Evolutionary conservation across 2,888 invertebrate genomes (phyloP).

Genomic region (Pollenia griseotomentosa): DNA sequence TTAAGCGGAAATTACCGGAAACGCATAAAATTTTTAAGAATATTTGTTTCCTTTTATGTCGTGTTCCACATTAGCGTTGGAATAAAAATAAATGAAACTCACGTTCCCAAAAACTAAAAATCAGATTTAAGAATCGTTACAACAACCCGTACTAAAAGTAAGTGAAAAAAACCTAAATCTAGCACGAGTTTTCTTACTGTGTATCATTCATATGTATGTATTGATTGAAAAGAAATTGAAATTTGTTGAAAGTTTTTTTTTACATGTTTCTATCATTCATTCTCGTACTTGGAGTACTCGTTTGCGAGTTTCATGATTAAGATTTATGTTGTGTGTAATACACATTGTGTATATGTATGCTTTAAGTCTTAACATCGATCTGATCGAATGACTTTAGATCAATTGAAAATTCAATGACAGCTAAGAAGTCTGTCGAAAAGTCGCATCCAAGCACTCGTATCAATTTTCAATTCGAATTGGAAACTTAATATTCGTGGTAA

Average conservation of each 20-base stretch:
- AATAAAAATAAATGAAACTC: too few species aligned
- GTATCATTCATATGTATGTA: too few species aligned
- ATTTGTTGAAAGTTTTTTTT: constrained; percentile 43
- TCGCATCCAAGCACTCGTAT: constrained; percentile 28
- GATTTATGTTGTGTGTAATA: not conserved
- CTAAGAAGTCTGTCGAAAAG: constrained; percentile 32
- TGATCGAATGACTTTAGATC: constrained; percentile 36
- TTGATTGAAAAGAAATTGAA: constrained; percentile 60
- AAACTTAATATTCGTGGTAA: constrained; percentile 69
- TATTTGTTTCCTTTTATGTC: too few species aligned
- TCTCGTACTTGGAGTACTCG: not conserved
- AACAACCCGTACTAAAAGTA: too few species aligned
- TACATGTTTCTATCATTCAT: not conserved
- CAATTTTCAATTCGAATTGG: constrained; percentile 57
- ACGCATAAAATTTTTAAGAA: too few species aligned
- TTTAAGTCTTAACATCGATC: constrained; percentile 21
- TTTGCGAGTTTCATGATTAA: too few species aligned
- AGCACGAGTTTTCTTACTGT: not conserved
- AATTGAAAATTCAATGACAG: constrained; percentile 45
- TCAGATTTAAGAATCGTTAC: too few species aligned
- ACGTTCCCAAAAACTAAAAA: too few species aligned
- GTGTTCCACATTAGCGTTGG: too few species aligned
- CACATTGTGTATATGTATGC: not conserved
- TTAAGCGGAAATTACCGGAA: too few species aligned
- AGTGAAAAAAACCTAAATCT: too few species aligned